Percentiles rank a stretch among this genome's conserved stretches.
Evolutionary conservation across 2,888 invertebrate genomes (phyloP).

Genomic region (Glyphotaelius pellucidus): DNA sequence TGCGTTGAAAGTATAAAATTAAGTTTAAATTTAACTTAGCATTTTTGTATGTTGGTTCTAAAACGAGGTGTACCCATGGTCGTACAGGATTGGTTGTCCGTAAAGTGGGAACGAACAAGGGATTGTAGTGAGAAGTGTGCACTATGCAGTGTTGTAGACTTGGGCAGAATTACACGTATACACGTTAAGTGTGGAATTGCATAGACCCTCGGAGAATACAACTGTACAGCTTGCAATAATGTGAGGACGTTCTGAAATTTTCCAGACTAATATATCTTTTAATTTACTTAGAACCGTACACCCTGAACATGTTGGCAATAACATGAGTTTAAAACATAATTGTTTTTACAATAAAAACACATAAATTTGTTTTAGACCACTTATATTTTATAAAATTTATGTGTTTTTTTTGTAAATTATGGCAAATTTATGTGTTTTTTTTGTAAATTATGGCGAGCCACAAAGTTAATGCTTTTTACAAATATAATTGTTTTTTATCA

Average conservation of each 20-base stretch:
- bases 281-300: not conserved
- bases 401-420: too few relatives aligned
- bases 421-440: too few relatives aligned
- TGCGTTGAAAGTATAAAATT: not conserved
- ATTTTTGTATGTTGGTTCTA: not conserved
- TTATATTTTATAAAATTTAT: too few relatives aligned
- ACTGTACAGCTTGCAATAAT: not conserved
- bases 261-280: not conserved
- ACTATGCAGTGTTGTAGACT: not conserved
- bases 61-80: not conserved
- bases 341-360: too few relatives aligned
- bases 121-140: not conserved
- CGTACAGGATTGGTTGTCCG: not conserved
- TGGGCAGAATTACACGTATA: not conserved
- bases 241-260: not conserved
- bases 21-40: not conserved
- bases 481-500: too few relatives aligned
- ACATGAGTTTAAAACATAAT: too few relatives aligned
- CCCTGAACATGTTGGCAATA: not conserved
- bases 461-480: too few relatives aligned
- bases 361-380: too few relatives aligned
- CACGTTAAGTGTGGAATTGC: not conserved
- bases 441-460: too few relatives aligned
- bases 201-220: not conserved
- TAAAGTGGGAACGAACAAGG: not conserved